A percentile compares a stretch with the other conserved stretches of the same genome.
phyloP scores from a whole-genome alignment of 1,140 invertebrate genomes.

The Nomia melanderi region DNA sequence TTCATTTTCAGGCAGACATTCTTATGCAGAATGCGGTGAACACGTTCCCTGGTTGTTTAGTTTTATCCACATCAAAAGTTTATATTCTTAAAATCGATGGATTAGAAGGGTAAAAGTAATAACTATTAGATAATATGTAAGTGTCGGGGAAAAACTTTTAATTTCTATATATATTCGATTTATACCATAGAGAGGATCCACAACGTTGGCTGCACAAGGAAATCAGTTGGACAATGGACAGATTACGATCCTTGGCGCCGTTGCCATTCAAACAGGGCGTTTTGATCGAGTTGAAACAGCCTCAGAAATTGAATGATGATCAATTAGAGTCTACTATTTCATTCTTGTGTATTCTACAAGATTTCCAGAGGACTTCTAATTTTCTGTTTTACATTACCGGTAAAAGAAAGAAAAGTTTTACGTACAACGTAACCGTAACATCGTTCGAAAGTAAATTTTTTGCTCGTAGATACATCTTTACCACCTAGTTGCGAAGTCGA shows the following conservation, averaged over 20 bases:
- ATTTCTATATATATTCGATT: background rate
- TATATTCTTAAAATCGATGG: slow-evolving; percentile 81
- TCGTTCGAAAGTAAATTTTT: background rate
- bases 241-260: slow-evolving; percentile 74
- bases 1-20: slow-evolving; percentile 72
- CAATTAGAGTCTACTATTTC: slow-evolving; percentile 57
- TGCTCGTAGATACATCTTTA: slow-evolving; percentile 73
- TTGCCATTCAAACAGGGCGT: slow-evolving; percentile 79
- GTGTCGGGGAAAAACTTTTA: too few relatives aligned
- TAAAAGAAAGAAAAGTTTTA: slow-evolving; percentile 58
- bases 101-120: slow-evolving; percentile 74
- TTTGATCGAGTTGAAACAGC: slow-evolving; percentile 74
- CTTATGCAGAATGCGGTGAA: slow-evolving; percentile 72
- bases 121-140: background rate
- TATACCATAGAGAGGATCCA: slow-evolving; percentile 73
- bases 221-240: slow-evolving; percentile 76
- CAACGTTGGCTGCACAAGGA: slow-evolving; percentile 77
- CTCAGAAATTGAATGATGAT: slow-evolving; percentile 69
- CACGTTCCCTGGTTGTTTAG: slow-evolving; percentile 80
- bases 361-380: slow-evolving; percentile 78
- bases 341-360: slow-evolving; percentile 78
- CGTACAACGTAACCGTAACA: background rate
- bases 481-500: slow-evolving; percentile 78
- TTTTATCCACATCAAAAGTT: slow-evolving; percentile 81
- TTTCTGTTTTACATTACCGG: slow-evolving; percentile 77